Evolutionary conservation across 2,113 vertebrate species (phyloP), one percentile per base, ranked within the genome.

Genomic region (Microcebus griseorufus): DNA sequence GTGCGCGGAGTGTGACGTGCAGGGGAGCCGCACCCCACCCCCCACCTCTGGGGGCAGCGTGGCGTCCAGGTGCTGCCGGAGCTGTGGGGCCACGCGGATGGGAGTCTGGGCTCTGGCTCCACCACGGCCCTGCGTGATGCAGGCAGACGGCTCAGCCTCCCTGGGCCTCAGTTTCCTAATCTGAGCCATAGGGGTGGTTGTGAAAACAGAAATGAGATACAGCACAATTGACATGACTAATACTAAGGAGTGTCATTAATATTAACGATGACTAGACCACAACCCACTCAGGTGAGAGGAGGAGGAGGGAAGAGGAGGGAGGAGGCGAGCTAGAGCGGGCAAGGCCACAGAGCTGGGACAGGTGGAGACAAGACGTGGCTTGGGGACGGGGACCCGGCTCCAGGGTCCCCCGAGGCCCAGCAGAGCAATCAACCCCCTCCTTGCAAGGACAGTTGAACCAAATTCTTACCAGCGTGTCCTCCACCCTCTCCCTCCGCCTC

Each of bases 1-100:
- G 5, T 39, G 22, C 42, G 2, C 1, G 6, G 37, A 17, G 39
- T 1, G 1, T 22, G 37, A 13, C 20, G 0, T 7, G 5, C 0
- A 1, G 1, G 39, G 16, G 62, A 7, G 37, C 9, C 12, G 5
- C n/a, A 8, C 6, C 9, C 39, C 39, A 39, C 39, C 39, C 39
- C 39, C 39, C 39, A n/a, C n/a, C n/a, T n/a, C n/a, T n/a, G n/a
- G n/a, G n/a, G n/a, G n/a, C n/a, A n/a, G n/a, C n/a, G n/a, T n/a
- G n/a, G n/a, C n/a, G n/a, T n/a, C n/a, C n/a, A n/a, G n/a, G n/a
- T n/a, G n/a, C n/a, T n/a, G n/a, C n/a, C n/a, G n/a, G n/a, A n/a
- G n/a, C n/a, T n/a, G n/a, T n/a, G n/a, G n/a, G n/a, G n/a, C n/a
- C n/a, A n/a, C n/a, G n/a, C n/a, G n/a, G n/a, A n/a, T n/a, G n/a